Evolutionary conservation across 1,140 invertebrate species (phyloP), one percentile per base, ranked within the genome.

Genomic region (Drosophila nikananu): DNA sequence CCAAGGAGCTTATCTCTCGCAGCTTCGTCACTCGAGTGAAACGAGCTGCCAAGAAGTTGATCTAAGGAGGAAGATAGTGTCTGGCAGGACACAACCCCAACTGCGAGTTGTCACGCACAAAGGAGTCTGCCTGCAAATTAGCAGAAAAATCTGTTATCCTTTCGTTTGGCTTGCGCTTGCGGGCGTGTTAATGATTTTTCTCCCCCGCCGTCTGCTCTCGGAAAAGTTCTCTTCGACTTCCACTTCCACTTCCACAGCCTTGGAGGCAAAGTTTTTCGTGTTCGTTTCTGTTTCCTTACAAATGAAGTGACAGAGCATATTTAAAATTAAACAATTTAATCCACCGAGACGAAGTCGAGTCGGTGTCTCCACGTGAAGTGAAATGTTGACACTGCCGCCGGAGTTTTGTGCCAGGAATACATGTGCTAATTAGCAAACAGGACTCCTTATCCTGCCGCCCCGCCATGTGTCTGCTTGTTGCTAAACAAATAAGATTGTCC

Each of bases 111-210:
- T 92, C 91, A 92, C 83, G 91, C 91, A 92, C 91, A 91, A 92
- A 92, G 87, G 86, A 86, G 80, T 91, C 77, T 83, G 86, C 77
- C 81, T 81, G 67, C 90, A 92, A 92, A 92, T 92, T 92, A 92
- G 90, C 90, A 92, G 91, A 92, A 92, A 89, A 92, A 92, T 92
- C 91, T 92, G 91, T 92, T 92, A 92, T 92, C 91, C 91, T 92
- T 92, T 91, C 86, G 86, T 90, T 90, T 83, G 84, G 87, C 87
- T 91, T 81, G 73, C 68, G 83, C 91, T 92, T 92, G 87, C 91
- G 91, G 91, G 91, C 91, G 91, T 92, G 91, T 91, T 92, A 92
- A 92, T 92, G 91, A 92, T 92, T 92, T 92, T 92, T 89, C 74
- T 71, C 2, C 12, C 21, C 10, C 37, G 8, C 6, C 10, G 27